These are phyloP conservation scores for Noctua janthe DNA, from an alignment of 2,888 invertebrate species.

Conservation along the genomic window DNA sequence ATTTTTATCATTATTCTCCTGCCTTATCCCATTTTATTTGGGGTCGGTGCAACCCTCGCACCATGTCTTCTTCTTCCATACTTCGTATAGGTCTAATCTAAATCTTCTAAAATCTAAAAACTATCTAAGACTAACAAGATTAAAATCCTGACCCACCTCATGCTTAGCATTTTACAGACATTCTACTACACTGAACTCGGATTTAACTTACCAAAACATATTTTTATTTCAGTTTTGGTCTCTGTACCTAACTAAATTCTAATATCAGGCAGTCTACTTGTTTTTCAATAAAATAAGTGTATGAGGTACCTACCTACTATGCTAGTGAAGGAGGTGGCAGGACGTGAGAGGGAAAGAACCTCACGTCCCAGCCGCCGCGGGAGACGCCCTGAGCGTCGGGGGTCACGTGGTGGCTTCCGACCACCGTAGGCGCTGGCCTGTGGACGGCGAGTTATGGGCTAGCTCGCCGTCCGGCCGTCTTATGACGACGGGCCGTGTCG, in stretches of 20 bases:
- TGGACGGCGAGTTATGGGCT: no score
- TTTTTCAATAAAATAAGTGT: no score
- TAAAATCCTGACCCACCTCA: neutral
- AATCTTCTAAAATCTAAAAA: neutral
- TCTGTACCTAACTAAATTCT: neutral
- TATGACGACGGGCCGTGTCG: no score
- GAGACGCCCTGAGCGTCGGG: no score
- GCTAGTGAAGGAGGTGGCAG: no score
- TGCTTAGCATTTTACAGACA: neutral
- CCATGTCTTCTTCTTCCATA: neutral
- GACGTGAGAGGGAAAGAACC: no score
- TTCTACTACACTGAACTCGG: neutral
- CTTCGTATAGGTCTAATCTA: neutral
- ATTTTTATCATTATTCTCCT: neutral
- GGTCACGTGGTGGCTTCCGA: no score
- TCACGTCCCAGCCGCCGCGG: no score
- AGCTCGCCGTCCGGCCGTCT: no score
- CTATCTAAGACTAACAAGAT: neutral
- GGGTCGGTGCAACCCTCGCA: neutral
- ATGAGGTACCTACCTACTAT: no score
- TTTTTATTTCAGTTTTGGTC: neutral
- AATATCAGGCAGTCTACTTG: no score
- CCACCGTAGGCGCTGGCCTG: no score
- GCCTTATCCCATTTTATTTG: neutral
- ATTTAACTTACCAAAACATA: neutral